A percentile compares a stretch with the other conserved stretches of the same genome.
phyloP scores from a whole-genome alignment of 2,888 invertebrate species.

The Leucophora obtusa region DNA sequence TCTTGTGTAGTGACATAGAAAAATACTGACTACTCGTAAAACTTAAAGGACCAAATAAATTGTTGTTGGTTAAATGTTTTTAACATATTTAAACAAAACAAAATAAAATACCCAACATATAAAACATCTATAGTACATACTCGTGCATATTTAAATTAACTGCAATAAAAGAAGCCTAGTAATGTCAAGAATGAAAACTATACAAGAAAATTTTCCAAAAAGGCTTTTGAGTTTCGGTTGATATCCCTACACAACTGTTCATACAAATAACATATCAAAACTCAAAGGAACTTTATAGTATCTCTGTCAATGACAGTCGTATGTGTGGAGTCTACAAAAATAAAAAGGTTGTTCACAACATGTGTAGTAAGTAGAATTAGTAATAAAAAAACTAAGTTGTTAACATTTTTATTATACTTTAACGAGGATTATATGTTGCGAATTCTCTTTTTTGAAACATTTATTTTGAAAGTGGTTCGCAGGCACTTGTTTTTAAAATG shows the following conservation, averaged over 20 bases:
- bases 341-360: too few species aligned
- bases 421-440: too few species aligned
- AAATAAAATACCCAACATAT: too few species aligned
- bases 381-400: too few species aligned
- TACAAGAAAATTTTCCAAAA: constrained; percentile 27
- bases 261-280: constrained; percentile 12
- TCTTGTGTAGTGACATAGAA: constrained; percentile 45
- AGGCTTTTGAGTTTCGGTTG: constrained; percentile 12
- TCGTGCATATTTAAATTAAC: constrained; percentile 56
- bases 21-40: constrained; percentile 15
- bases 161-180: constrained; percentile 53
- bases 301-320: constrained; percentile 53
- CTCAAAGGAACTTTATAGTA: constrained; percentile 21
- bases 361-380: too few species aligned
- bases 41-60: neutral
- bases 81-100: neutral
- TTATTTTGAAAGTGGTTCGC: too few species aligned
- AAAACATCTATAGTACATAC: neutral
- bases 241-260: neutral
- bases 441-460: too few species aligned
- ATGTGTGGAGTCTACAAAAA: neutral
- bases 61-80: neutral
- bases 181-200: constrained; percentile 38
- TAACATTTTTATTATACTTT: too few species aligned
- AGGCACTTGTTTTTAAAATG: too few species aligned